Evolutionary conservation across 2,888 invertebrate genomes (phyloP), one percentile per base, ranked within the genome.

Genomic region (Ryuthela nishihirai): DNA sequence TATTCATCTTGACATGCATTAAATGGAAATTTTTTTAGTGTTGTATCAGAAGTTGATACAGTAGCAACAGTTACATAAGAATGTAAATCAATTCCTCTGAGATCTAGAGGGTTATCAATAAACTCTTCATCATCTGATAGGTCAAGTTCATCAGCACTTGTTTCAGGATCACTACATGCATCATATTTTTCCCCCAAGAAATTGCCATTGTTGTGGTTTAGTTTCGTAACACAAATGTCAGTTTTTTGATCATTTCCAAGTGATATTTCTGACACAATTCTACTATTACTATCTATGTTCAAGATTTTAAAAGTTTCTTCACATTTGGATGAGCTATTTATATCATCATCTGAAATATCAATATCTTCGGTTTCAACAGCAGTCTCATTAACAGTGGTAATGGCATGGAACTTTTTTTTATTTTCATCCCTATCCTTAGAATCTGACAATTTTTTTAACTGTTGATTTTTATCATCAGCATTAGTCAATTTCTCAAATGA

Each of bases 81-180:
- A n/a, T n/a, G n/a, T n/a, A n/a, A n/a, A n/a, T n/a, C n/a, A n/a
- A n/a, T n/a, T n/a, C n/a, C n/a, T n/a, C n/a, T n/a, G n/a, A n/a
- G n/a, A n/a, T n/a, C n/a, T n/a, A n/a, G n/a, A n/a, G n/a, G n/a
- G n/a, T n/a, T n/a, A n/a, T n/a, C n/a, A n/a, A n/a, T n/a, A n/a
- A n/a, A n/a, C n/a, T 3, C 26, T 9, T 54, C 62, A 4, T 54
- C 58, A 29, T 43, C 44, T n/a, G 62, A 62, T 7, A 58, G 7
- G 26, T 49, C 25, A 17, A 53, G n/a, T 21, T 56, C 58, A 50
- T 62, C 56, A 25, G 29, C 23, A 18, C 40, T 46, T 7, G 46
- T 47, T 7, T 45, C 26, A 12, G 5, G 15, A 2, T 21, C 3
- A 12, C 46, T 46, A 7, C 29, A 26, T 24, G 6, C n/a, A n/a